Conservation (phyloP, 30 jellyfish, hydroid and myxozoan genomes). For the Pelagia noctiluca region DNA sequence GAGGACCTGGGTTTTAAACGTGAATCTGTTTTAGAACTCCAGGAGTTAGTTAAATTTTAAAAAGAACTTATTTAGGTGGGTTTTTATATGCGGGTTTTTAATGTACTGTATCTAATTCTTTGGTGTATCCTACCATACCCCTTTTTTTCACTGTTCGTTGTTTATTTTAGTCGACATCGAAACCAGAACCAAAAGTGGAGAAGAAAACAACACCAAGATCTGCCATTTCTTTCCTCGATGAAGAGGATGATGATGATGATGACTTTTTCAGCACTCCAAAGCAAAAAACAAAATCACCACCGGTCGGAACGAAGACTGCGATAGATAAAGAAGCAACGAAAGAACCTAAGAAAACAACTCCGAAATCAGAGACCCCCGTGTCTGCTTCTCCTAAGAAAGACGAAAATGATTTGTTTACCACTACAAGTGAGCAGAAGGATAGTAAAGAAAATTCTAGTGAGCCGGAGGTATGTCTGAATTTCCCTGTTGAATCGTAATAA, state of each 20-base stretch:
- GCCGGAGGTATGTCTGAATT: too few relatives aligned
- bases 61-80: too few relatives aligned
- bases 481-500: too few relatives aligned
- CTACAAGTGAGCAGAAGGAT: slow-evolving; percentile 22
- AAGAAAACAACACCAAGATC: slow-evolving; percentile 34
- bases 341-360: not conserved
- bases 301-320: not conserved
- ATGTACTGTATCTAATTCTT: too few relatives aligned
- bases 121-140: too few relatives aligned
- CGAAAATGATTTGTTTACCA: slow-evolving; percentile 56
- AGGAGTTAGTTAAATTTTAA: too few relatives aligned
- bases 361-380: not conserved
- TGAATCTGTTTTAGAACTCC: too few relatives aligned
- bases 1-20: too few relatives aligned
- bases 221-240: slow-evolving; percentile 51
- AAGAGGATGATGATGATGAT: slow-evolving; percentile 70
- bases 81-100: too few relatives aligned
- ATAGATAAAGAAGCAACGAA: not conserved
- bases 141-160: too few relatives aligned
- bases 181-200: not conserved
- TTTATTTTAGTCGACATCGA: not conserved
- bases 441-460: too few relatives aligned
- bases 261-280: slow-evolving; percentile 53
- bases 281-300: not conserved
- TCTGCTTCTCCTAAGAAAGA: not conserved